These are phyloP conservation scores for Heteromurus nitidus DNA, from an alignment of 2,888 invertebrate genomes.

Conservation along the genomic window DNA sequence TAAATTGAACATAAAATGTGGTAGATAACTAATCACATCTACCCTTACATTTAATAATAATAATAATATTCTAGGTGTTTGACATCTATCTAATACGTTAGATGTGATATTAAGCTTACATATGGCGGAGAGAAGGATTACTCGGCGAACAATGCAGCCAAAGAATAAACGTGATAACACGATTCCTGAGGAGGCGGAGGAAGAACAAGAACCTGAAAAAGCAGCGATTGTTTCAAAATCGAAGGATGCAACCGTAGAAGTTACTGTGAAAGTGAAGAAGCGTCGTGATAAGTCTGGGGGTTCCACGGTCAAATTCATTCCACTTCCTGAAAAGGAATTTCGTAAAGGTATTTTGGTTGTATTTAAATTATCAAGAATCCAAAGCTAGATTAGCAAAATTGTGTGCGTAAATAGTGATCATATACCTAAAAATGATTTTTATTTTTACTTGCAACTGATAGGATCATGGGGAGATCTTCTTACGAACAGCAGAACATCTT, in stretches of 20 bases:
- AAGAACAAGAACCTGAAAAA: conserved; percentile 30
- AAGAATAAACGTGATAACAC: conserved; percentile 11
- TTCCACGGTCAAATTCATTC: background rate
- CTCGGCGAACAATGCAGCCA: background rate
- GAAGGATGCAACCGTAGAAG: conserved; percentile 61
- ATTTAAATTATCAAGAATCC: too few relatives aligned
- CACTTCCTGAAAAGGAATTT: conserved; percentile 25
- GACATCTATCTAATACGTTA: too few relatives aligned
- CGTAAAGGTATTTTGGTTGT: conserved; percentile 45
- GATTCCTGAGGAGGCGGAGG: conserved; percentile 4
- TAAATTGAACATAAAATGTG: too few relatives aligned
- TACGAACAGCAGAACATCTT: conserved; percentile 11
- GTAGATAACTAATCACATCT: too few relatives aligned
- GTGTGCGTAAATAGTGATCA: background rate
- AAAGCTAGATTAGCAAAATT: too few relatives aligned
- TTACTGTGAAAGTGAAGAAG: conserved; percentile 63
- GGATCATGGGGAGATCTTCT: conserved; percentile 65
- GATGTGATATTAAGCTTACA: background rate
- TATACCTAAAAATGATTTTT: too few relatives aligned
- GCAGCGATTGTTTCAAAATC: conserved; percentile 30
- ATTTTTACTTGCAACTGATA: too few relatives aligned
- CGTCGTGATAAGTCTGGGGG: conserved; percentile 39
- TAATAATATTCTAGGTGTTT: too few relatives aligned
- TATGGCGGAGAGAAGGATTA: background rate
- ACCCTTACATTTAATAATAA: too few relatives aligned